Percentiles rank a stretch among this genome's conserved stretches.
Evolutionary conservation across 2,888 invertebrate genomes (phyloP).

Genomic region (Synergus gifuensis): DNA sequence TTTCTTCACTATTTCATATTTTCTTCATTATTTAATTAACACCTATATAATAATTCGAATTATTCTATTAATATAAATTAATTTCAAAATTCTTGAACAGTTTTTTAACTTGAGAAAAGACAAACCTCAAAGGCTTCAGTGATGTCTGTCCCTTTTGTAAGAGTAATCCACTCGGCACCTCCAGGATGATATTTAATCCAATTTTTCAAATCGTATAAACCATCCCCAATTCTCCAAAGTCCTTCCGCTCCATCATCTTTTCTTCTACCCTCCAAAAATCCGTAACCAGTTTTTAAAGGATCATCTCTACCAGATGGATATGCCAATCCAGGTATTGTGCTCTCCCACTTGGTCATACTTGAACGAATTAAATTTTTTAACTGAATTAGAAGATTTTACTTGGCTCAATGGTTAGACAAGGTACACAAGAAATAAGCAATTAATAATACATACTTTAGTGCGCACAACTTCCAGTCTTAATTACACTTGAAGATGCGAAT

Average conservation of each 20-base stretch:
- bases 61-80: too few species aligned
- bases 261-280: constrained; percentile 84
- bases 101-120: background rate
- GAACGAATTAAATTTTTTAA: background rate
- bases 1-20: too few species aligned
- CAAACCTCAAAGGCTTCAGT: constrained; percentile 87
- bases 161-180: constrained; percentile 86
- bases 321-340: constrained; percentile 80
- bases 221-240: constrained; percentile 87
- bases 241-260: constrained; percentile 86
- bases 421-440: too few species aligned
- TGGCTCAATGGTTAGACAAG: background rate
- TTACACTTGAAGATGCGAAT: too few species aligned
- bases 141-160: constrained; percentile 88
- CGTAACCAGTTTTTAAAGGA: constrained; percentile 77
- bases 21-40: too few species aligned
- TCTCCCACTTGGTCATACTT: constrained; percentile 64
- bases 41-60: too few species aligned
- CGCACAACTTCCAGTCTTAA: too few species aligned
- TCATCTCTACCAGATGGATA: constrained; percentile 77
- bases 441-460: too few species aligned
- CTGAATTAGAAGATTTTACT: background rate
- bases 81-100: too few species aligned
- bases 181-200: constrained; percentile 93
- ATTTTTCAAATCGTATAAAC: constrained; percentile 89